Percentiles rank a stretch among this genome's conserved stretches.
phyloP scores from a whole-genome alignment of 1,140 invertebrate genomes.

The Platorchestia sp. region DNA sequence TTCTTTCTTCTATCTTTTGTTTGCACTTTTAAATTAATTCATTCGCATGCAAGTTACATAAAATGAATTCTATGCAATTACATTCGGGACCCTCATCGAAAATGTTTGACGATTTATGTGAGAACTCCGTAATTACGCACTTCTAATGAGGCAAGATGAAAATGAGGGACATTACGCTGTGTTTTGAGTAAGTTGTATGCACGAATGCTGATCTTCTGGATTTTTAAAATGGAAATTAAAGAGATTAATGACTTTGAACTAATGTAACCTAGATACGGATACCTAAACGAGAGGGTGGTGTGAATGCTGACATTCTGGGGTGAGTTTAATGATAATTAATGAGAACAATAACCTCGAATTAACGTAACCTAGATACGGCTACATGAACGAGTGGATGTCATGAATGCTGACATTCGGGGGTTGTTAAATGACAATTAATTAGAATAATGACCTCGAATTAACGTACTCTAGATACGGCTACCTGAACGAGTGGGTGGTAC shows the following conservation, averaged over 20 bases:
- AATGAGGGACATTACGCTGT: neutral
- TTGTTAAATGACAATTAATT: neutral
- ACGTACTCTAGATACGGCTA: conserved; percentile 67
- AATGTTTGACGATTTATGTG: too few relatives aligned
- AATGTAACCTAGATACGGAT: neutral
- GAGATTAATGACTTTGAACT: neutral
- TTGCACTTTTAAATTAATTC: too few relatives aligned
- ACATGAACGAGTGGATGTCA: neutral
- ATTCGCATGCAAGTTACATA: too few relatives aligned
- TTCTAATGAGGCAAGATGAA: neutral
- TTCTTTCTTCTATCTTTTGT: too few relatives aligned
- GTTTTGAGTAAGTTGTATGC: too few relatives aligned
- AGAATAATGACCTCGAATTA: neutral
- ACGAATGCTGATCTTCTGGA: too few relatives aligned
- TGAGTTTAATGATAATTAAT: neutral
- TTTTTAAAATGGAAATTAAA: too few relatives aligned
- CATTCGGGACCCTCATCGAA: too few relatives aligned
- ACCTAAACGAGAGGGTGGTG: neutral
- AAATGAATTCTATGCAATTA: too few relatives aligned
- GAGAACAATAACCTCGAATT: neutral
- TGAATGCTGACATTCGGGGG: too few relatives aligned
- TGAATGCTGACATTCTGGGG: too few relatives aligned
- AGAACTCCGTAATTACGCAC: neutral
- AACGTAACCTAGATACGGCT: neutral
- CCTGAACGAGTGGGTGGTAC: conserved; percentile 76